Base-by-base conservation (phyloP, 2,888 invertebrate genomes). In the Blera fallax region DNA sequence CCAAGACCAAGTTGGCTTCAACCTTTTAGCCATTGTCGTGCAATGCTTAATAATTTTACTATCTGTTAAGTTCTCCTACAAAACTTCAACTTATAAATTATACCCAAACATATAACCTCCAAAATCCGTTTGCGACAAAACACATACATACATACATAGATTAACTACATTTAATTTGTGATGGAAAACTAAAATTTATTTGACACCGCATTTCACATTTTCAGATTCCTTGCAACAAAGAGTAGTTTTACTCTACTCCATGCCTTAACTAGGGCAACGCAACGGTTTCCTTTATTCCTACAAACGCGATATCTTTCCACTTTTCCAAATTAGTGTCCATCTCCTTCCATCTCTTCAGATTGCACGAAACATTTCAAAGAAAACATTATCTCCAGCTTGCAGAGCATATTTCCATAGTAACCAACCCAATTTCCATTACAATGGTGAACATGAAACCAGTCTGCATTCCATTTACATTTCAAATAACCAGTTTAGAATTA, bases 341-440 rank as follows among this genome's bases (percentile, higher is more conserved):
- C 29, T 40, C 14, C 43, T 14, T 40, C 14, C 60, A 5, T 16
- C 3, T 8, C 21, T 60, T 48, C 24, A 34, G 34, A 37, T 65
- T 50, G n/a, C 24, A 58, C 14, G 11, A 43, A 21, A 10, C 54
- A 21, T 43, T 62, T 54, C n/a, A 62, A 62, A 52, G 62, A 73
- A 62, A 73, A 52, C 29, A 74, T 73, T 67, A 62, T 74, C 40
- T 60, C 34, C 62, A 69, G 48, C 45, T 60, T 45, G 54, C 52
- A 52, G 29, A 70, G 27, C 62, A 81, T 81, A 64, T 70, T 81
- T 58, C 70, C 56, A 81, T 70, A 40, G 45, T 43, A 69, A 27
- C 37, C 37, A 64, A 76, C 43, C 48, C 64, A 76, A 81, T 77
- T 82, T 82, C 78, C 82, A 77, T 82, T 72, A 65, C 58, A 82